Percentiles rank a stretch among this genome's conserved stretches.
Conservation (phyloP, 1,140 invertebrate genomes). For the Nephila pilipes region DNA sequence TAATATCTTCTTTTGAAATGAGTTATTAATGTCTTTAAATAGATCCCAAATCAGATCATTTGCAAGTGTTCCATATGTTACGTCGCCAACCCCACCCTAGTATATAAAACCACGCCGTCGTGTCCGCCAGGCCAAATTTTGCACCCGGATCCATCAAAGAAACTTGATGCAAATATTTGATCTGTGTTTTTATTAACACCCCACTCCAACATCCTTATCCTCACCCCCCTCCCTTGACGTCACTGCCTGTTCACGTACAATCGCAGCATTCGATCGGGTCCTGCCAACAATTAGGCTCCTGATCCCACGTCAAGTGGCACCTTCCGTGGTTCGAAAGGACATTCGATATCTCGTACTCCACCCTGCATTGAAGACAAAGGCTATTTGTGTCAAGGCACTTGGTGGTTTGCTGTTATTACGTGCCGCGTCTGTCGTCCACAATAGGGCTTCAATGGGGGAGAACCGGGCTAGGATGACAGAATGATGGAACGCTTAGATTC, state of each 20-base stretch:
- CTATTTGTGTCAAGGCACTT: background rate
- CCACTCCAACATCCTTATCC: constrained; percentile 35
- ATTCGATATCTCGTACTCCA: constrained; percentile 37
- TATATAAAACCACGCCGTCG: background rate
- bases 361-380: constrained; percentile 37
- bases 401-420: constrained; percentile 30
- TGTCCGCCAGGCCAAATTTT: background rate
- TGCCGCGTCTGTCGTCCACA: constrained; percentile 13
- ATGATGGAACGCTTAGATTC: constrained; percentile 8
- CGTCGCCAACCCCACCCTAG: background rate
- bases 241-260: background rate
- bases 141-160: constrained; percentile 24
- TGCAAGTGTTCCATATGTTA: background rate
- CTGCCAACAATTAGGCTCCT: constrained; percentile 42
- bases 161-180: constrained; percentile 49
- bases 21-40: background rate
- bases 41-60: background rate
- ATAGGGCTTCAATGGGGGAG: constrained; percentile 20
- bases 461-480: constrained; percentile 8
- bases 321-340: constrained; percentile 37
- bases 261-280: background rate
- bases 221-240: constrained; percentile 18
- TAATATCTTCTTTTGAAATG: background rate
- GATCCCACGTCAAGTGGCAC: constrained; percentile 51
- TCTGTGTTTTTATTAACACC: constrained; percentile 48